Conservation (phyloP, 2,797 vertebrate genomes). For the Acrossocheilus wenchowensis region DNA sequence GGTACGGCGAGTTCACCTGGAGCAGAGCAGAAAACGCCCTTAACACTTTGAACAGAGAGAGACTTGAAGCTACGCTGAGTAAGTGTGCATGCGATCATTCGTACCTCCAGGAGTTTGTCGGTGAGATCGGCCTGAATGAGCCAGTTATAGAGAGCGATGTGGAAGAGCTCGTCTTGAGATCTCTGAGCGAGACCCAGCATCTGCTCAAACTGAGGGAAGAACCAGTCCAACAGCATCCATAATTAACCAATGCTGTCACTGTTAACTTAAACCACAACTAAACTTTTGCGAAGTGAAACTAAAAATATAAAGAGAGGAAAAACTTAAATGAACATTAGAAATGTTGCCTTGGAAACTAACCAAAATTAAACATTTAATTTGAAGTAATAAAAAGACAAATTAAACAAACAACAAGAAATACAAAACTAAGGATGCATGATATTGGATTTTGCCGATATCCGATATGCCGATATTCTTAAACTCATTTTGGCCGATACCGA, state of each 20-base stretch:
- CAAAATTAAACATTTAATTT: too few species aligned
- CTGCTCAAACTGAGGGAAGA: conserved; percentile 88
- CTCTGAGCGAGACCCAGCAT: conserved; percentile 91
- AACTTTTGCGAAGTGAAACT: not conserved
- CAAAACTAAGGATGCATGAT: too few species aligned
- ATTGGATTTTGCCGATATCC: too few species aligned
- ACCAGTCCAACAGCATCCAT: not conserved
- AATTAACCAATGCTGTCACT: not conserved
- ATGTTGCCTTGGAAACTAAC: not conserved
- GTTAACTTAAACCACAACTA: not conserved
- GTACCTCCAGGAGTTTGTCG: conserved; percentile 95
- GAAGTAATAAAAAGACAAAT: too few species aligned
- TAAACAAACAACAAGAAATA: too few species aligned
- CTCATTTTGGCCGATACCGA: too few species aligned
- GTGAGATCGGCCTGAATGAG: conserved; percentile 94
- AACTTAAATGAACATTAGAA: too few species aligned
- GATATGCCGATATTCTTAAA: too few species aligned
- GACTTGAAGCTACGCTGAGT: rapidly evolving
- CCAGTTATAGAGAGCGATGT: conserved; percentile 98
- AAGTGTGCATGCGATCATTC: rapidly evolving
- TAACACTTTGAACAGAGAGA: not conserved
- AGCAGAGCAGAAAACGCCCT: not conserved
- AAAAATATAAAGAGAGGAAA: too few species aligned
- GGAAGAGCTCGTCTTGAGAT: conserved; percentile 96
- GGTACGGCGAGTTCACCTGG: conserved; percentile 92